A percentile compares a stretch with the other conserved stretches of the same genome.
Conservation (phyloP, 2,797 vertebrate species). For the Brachyalestes nurse region DNA sequence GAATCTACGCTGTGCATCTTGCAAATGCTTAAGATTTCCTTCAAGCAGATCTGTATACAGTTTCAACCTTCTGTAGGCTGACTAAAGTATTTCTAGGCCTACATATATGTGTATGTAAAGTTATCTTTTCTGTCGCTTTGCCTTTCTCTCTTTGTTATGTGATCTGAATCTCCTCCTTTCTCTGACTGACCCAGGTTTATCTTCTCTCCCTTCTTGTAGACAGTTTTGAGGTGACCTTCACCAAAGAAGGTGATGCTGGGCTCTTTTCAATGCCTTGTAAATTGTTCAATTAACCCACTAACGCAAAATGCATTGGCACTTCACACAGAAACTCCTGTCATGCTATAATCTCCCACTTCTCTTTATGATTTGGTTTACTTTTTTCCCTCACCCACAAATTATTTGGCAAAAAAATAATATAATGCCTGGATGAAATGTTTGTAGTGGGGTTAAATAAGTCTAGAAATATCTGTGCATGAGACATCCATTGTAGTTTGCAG, state of each 20-base stretch:
- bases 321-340: slow-evolving; percentile 87
- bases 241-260: slow-evolving; percentile 99
- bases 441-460: slow-evolving; percentile 79
- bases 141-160: slow-evolving; percentile 67
- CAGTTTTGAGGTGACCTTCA: slow-evolving; percentile 99
- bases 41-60: not conserved
- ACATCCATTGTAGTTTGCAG: slow-evolving; percentile 94
- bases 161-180: slow-evolving; percentile 75
- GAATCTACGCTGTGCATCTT: slow-evolving; percentile 61
- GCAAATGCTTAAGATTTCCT: not conserved
- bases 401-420: slow-evolving; percentile 60
- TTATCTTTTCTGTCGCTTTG: slow-evolving; percentile 60
- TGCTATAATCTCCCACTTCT: slow-evolving; percentile 79
- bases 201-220: slow-evolving; percentile 98
- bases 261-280: slow-evolving; percentile 93
- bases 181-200: slow-evolving; percentile 95
- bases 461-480: slow-evolving; percentile 99
- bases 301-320: slow-evolving; percentile 94
- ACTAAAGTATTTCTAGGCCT: slow-evolving; percentile 47
- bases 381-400: slow-evolving; percentile 69
- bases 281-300: slow-evolving; percentile 96
- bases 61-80: too few species aligned
- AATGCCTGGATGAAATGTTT: slow-evolving; percentile 86
- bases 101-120: slow-evolving; percentile 46
- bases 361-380: slow-evolving; percentile 71